phyloP scores from a whole-genome alignment of 2,797 vertebrate species.

The Typhlichthys eigenmanni region DNA sequence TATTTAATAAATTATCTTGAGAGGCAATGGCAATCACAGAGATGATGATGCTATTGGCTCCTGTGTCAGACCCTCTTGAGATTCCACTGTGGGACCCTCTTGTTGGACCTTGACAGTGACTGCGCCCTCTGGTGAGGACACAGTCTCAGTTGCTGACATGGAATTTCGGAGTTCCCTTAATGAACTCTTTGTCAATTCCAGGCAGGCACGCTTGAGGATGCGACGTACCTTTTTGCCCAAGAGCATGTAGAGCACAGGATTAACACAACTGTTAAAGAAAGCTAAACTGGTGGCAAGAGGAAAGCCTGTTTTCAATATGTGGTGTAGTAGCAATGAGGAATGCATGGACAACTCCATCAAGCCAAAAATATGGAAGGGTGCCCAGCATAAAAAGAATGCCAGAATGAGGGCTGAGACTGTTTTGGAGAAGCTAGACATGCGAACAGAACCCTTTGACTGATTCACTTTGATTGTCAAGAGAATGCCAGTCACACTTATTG shows the following conservation, averaged over 20 bases:
- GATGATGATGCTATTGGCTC: neutral
- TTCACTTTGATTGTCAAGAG: conserved; percentile 82
- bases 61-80: too few relatives aligned
- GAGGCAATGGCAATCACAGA: conserved; percentile 51
- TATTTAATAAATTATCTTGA: conserved; percentile 8
- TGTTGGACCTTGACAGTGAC: conserved; percentile 5
- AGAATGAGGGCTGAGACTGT: conserved; percentile 85
- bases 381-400: conserved; percentile 94
- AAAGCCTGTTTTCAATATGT: conserved; percentile 81
- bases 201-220: conserved; percentile 80
- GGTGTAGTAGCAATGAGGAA: conserved; percentile 68
- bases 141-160: conserved; percentile 81
- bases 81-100: conserved; percentile 51
- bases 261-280: conserved; percentile 96
- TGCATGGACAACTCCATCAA: conserved; percentile 89
- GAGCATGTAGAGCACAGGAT: conserved; percentile 92
- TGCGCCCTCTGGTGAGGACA: conserved; percentile 44
- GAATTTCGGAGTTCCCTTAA: conserved; percentile 89
- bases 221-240: conserved; percentile 85
- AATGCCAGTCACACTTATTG: conserved; percentile 87
- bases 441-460: conserved; percentile 62
- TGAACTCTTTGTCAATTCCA: conserved; percentile 86
- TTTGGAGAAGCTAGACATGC: conserved; percentile 87
- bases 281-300: conserved; percentile 90
- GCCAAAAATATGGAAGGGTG: conserved; percentile 88